Evolutionary conservation across 1,140 invertebrate genomes (phyloP), one percentile per base, ranked within the genome.

Genomic region (Maconellicoccus hirsutus): DNA sequence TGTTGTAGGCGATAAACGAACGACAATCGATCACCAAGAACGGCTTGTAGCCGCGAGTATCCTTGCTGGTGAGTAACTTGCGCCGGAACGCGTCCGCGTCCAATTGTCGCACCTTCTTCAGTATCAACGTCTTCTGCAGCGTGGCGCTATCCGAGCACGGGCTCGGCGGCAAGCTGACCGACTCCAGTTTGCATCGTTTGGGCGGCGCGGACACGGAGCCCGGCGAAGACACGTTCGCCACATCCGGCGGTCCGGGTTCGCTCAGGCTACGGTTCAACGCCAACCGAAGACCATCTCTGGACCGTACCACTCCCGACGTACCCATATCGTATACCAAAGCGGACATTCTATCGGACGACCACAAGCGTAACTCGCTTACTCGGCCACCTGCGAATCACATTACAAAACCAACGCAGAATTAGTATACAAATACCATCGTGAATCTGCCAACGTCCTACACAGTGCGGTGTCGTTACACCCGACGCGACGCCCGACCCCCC

Each of bases 1-100:
- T 81, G 76, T 89, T 89, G 79, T 86, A 91, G 22, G 84, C 82
- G 23, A 90, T 83, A 75, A 90, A 90, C 0, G 89, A 83, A 27
- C 89, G 82, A 76, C 88, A 88, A 76, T 92, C 89, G 22, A 91
- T 75, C 0, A 90, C 74, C 1, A 89, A 79, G 59, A 85, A 81
- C 38, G 66, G 79, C 72, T 59, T 78, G 77, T 29, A 78, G 26
- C 77, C 78, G 16, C 25, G 22, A 3, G 10, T 4, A 6, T 66
- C 61, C 10, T 8, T 4, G 80, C 74, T 70, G 72, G 26, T 70
- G 42, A 27, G 29, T 75, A 72, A 73, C 75, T 42, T 79, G 73
- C 70, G 77, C n/a, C 71, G 33, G 14, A 71, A 80, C 73, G n/a
- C 78, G 75, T 63, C 76, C 76, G 61, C 77, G 72, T 71, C 78